These are phyloP conservation scores for Nowickia ferox DNA, from an alignment of 2,888 invertebrate species.

Conservation along the genomic window DNA sequence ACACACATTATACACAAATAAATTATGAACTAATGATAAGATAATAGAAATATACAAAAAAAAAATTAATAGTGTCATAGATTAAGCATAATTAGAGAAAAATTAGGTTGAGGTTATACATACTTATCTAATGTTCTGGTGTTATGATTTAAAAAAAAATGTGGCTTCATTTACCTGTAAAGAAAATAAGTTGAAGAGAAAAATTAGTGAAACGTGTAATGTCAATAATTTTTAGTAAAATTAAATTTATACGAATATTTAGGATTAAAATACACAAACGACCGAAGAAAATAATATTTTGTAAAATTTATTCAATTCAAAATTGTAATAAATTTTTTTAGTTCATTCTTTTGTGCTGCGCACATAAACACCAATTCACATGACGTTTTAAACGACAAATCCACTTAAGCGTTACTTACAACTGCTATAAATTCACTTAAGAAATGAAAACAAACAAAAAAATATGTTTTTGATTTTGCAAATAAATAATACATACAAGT, in stretches of 20 bases:
- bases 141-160: not conserved
- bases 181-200: conserved; percentile 29
- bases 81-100: not conserved
- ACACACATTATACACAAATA: conserved; percentile 28
- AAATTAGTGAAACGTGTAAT: conserved; percentile 1
- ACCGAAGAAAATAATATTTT: conserved; percentile 18
- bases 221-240: conserved; percentile 22
- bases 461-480: conserved; percentile 33
- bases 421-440: conserved; percentile 58
- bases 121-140: conserved; percentile 21
- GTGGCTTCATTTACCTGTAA: conserved; percentile 45
- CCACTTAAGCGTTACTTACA: conserved; percentile 77
- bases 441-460: conserved; percentile 36
- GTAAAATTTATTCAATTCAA: not conserved
- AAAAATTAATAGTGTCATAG: conserved; percentile 14
- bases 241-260: not conserved
- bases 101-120: conserved; percentile 44
- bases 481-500: conserved; percentile 35
- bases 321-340: not conserved
- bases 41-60: conserved; percentile 17
- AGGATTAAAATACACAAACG: conserved; percentile 32
- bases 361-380: conserved; percentile 57
- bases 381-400: conserved; percentile 75
- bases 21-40: conserved; percentile 26
- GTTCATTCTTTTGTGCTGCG: not conserved